These are phyloP conservation scores for Tarsius wallacei DNA, from an alignment of 2,797 vertebrate genomes.

Conservation along the genomic window DNA sequence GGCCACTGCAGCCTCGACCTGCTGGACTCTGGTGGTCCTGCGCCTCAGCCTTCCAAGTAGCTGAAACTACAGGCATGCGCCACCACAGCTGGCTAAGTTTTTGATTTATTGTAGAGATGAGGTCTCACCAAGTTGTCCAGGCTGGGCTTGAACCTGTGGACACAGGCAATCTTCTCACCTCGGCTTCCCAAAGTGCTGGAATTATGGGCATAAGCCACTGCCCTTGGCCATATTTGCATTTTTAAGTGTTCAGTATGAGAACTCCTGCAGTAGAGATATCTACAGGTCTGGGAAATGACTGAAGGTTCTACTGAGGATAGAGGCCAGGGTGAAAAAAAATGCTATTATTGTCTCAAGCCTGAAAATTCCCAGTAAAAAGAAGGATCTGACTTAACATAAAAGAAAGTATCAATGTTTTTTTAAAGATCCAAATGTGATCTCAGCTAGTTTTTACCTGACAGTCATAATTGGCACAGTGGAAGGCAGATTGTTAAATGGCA, in stretches of 20 bases:
- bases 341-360: constrained; percentile 41
- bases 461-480: constrained; percentile 64
- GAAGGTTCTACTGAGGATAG: not conserved
- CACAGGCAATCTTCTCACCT: no score
- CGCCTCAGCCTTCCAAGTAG: no score
- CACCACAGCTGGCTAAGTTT: no score
- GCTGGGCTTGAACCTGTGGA: no score
- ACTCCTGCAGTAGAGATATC: not conserved
- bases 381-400: constrained; percentile 67
- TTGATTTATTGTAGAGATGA: no score
- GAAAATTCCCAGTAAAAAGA: constrained; percentile 54
- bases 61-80: no score
- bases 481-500: constrained; percentile 8
- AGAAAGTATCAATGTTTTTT: constrained; percentile 62
- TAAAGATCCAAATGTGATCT: constrained; percentile 79
- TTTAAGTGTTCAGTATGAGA: not conserved
- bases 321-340: constrained; percentile 14
- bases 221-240: no score
- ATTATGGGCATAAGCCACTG: no score
- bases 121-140: no score
- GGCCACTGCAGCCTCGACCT: no score
- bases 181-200: no score
- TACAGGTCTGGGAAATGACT: not conserved
- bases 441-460: constrained; percentile 78
- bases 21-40: no score